Evolutionary conservation across 2,888 invertebrate species (phyloP).

Genomic region (Epistrophe eligans): DNA sequence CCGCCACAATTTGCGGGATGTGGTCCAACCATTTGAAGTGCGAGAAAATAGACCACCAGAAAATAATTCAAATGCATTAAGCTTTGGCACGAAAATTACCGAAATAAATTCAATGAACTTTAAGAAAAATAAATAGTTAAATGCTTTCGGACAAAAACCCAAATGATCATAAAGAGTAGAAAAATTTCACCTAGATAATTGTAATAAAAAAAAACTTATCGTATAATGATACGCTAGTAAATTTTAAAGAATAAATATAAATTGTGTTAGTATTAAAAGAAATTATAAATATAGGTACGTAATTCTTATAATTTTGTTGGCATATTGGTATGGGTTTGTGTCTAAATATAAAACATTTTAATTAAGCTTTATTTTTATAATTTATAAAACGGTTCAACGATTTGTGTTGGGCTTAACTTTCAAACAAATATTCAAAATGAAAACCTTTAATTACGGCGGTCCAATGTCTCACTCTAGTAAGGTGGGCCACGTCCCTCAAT

Average conservation of each 20-base stretch:
- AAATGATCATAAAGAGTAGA: no score
- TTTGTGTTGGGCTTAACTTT: not conserved
- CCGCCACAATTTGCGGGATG: conserved; percentile 11
- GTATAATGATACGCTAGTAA: no score
- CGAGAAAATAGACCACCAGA: conserved; percentile 8
- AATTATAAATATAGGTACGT: no score
- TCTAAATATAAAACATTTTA: not conserved
- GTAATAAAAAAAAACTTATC: no score
- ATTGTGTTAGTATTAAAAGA: no score
- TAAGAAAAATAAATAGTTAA: not conserved
- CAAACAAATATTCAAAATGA: not conserved
- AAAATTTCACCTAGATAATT: no score
- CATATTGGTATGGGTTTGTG: not conserved
- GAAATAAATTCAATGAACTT: not conserved
- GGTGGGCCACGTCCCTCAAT: conserved; percentile 23
- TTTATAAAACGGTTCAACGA: not conserved
- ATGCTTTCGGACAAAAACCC: no score
- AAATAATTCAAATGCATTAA: no score
- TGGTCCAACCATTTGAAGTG: conserved; percentile 8
- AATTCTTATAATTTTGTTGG: no score
- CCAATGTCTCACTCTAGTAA: not conserved
- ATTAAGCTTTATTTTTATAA: not conserved
- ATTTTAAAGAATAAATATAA: no score
- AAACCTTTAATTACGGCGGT: not conserved
- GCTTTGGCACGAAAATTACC: not conserved